Evolutionary conservation across 2,113 vertebrate genomes (phyloP).

Genomic region (Lycocorax pyrrhopterus): DNA sequence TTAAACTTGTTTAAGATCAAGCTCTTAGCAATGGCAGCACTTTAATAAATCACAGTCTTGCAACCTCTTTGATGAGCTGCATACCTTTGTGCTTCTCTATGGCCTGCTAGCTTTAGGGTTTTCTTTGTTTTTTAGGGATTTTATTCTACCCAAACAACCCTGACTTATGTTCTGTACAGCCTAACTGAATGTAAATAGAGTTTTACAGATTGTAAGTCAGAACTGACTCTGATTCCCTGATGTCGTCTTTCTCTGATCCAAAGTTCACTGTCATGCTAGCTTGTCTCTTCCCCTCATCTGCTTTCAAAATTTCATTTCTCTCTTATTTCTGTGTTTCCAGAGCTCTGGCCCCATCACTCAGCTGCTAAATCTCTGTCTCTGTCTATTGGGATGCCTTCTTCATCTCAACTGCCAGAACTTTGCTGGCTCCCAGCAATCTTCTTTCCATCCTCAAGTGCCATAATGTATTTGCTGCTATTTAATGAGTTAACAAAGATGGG

Average conservation of each 20-base stretch:
- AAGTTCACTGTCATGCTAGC: neutral
- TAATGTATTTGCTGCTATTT: neutral
- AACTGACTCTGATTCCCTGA: neutral
- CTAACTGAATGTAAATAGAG: neutral
- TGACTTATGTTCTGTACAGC: neutral
- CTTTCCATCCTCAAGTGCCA: neutral
- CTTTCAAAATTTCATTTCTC: neutral
- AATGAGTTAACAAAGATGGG: neutral
- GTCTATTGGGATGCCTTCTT: neutral
- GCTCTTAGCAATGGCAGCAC: neutral
- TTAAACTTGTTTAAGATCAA: neutral
- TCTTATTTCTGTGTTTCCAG: conserved; percentile 17
- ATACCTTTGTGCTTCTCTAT: neutral
- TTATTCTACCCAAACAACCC: neutral
- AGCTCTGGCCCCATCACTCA: neutral
- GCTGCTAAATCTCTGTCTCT: neutral
- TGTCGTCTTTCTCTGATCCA: neutral
- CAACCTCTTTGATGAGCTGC: neutral
- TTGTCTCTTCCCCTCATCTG: neutral
- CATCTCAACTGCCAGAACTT: neutral
- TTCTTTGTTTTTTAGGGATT: conserved; percentile 10
- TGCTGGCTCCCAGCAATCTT: neutral
- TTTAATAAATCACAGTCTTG: neutral
- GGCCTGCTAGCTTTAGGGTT: neutral
- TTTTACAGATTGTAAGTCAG: conserved; percentile 12